These are phyloP conservation scores for Oreochromis grahami DNA, from an alignment of 2,797 vertebrate genomes.

Conservation along the genomic window DNA sequence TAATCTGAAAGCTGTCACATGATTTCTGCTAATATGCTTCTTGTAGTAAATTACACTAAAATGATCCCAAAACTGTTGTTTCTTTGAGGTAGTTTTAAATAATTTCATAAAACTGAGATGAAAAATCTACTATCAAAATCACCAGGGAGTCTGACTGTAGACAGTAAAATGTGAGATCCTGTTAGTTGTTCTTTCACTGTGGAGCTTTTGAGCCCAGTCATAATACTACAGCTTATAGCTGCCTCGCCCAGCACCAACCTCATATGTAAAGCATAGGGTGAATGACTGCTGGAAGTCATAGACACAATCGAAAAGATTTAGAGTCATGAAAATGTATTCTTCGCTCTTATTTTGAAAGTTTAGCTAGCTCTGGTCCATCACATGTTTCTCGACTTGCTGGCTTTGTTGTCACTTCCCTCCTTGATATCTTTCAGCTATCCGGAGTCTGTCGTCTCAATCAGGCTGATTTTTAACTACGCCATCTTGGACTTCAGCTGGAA, in stretches of 20 bases:
- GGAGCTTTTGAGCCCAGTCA: not conserved
- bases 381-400: not conserved
- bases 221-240: not conserved
- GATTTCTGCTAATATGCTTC: not conserved
- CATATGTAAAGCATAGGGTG: not conserved
- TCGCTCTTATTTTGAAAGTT: not conserved
- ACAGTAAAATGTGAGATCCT: not conserved
- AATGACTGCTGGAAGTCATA: not conserved
- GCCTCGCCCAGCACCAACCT: not conserved
- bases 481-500: not conserved
- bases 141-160: not conserved
- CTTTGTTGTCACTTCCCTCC: not conserved
- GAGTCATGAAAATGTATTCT: not conserved
- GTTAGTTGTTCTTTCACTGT: not conserved
- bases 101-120: not conserved
- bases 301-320: not conserved
- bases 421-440: not conserved
- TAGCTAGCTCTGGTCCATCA: not conserved
- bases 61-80: not conserved
- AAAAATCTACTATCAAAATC: not conserved
- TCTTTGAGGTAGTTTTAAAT: not conserved
- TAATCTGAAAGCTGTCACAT: not conserved
- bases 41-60: not conserved
- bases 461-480: not conserved
- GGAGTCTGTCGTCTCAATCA: not conserved